A percentile compares a stretch with the other conserved stretches of the same genome.
These are phyloP conservation scores for Poecile atricapillus DNA, from an alignment of 2,113 vertebrate species.

Conservation along the genomic window DNA sequence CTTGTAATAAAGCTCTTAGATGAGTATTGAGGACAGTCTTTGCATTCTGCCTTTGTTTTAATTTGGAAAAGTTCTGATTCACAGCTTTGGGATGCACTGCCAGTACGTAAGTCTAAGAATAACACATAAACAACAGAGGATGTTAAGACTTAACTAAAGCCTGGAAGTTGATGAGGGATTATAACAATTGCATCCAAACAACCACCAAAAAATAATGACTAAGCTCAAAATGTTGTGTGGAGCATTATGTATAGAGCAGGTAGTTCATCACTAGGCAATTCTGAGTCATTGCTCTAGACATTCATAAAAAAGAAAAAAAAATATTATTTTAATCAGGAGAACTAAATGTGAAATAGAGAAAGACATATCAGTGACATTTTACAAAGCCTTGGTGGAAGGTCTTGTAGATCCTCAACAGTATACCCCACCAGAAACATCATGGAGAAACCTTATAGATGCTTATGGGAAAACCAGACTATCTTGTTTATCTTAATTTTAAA, in stretches of 20 bases:
- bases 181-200: not conserved
- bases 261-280: not conserved
- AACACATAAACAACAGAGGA: not conserved
- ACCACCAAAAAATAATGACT: not conserved
- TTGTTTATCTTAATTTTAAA: not conserved
- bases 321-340: not conserved
- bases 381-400: not conserved
- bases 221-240: rapidly evolving
- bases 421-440: not conserved
- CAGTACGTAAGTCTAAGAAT: not conserved
- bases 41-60: not conserved
- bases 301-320: too few species aligned
- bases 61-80: not conserved
- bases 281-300: not conserved
- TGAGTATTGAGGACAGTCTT: not conserved
- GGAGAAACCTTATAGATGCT: not conserved
- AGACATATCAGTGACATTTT: not conserved
- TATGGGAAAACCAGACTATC: not conserved
- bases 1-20: not conserved
- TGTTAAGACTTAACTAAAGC: not conserved
- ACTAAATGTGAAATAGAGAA: not conserved
- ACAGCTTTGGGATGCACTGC: not conserved
- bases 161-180: not conserved
- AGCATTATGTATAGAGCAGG: rapidly evolving
- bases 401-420: not conserved